Evolutionary conservation across 35 echinoderm and acorn worm genomes (phyloP).

Genomic region (Ophiothrix spiculata): DNA sequence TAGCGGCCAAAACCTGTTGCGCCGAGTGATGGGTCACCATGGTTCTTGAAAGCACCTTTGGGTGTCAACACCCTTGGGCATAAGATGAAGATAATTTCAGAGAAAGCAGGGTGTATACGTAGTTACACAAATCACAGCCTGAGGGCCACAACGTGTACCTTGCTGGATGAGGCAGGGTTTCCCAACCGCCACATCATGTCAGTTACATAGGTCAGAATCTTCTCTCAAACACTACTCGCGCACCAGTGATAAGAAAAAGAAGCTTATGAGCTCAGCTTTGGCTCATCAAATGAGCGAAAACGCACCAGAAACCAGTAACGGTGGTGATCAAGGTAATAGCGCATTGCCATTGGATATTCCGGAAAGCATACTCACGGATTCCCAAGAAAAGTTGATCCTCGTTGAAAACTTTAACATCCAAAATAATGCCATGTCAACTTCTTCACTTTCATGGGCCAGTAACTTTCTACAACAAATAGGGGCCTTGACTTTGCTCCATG

Average conservation of each 20-base stretch:
- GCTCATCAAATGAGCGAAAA: slow-evolving; percentile 23
- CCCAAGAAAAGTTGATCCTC: neutral
- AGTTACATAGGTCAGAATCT: slow-evolving; percentile 51
- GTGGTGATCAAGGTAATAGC: neutral
- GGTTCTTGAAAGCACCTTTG: slow-evolving; percentile 51
- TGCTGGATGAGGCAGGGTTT: slow-evolving; percentile 41
- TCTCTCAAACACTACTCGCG: slow-evolving; percentile 40
- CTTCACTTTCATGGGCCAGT: slow-evolving; percentile 19
- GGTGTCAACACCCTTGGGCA: slow-evolving; percentile 58
- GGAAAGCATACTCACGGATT: neutral
- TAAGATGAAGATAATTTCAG: slow-evolving; percentile 68
- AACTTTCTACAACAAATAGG: slow-evolving; percentile 19
- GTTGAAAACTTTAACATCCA: neutral
- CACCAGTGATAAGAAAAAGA: slow-evolving; percentile 24
- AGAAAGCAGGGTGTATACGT: slow-evolving; percentile 40
- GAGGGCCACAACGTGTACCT: slow-evolving; percentile 50
- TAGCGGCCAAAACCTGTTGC: slow-evolving; percentile 30
- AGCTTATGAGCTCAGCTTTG: no score
- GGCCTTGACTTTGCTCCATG: no score
- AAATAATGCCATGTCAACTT: slow-evolving; percentile 4
- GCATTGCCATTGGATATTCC: neutral
- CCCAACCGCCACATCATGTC: slow-evolving; percentile 53
- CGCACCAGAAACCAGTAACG: neutral
- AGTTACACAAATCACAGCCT: slow-evolving; percentile 60
- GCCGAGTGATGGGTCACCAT: slow-evolving; percentile 38